These are phyloP conservation scores for Macropis europaea DNA, from an alignment of 2,888 invertebrate genomes.

Conservation along the genomic window DNA sequence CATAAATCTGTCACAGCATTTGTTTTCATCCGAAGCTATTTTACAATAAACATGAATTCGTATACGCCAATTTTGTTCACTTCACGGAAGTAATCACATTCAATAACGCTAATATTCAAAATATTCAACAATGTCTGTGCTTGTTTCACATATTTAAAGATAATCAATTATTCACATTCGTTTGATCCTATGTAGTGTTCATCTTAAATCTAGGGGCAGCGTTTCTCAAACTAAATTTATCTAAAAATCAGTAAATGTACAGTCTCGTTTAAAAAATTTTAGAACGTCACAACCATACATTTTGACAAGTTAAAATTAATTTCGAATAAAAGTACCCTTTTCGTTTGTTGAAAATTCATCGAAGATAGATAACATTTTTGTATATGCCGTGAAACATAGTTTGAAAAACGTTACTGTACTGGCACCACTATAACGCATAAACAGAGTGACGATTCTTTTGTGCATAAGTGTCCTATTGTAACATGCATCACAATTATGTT, in stretches of 20 bases:
- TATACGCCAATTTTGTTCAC: background rate
- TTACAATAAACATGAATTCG: background rate
- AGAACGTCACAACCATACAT: background rate
- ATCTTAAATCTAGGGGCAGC: background rate
- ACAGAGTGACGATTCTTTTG: background rate
- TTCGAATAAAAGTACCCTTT: background rate
- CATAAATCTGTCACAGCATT: background rate
- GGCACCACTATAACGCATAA: background rate
- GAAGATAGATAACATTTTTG: background rate
- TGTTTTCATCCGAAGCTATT: background rate
- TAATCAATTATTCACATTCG: no score
- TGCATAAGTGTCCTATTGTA: background rate
- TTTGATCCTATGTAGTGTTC: background rate
- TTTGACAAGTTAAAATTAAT: background rate
- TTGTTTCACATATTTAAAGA: no score
- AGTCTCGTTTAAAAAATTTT: background rate
- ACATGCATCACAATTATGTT: no score
- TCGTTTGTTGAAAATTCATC: background rate
- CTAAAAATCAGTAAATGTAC: background rate
- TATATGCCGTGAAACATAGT: background rate
- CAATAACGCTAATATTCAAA: background rate
- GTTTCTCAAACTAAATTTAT: background rate
- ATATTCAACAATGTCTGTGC: background rate
- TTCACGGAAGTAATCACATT: background rate
- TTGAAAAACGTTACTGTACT: conserved; percentile 1